These are phyloP conservation scores for Drosophila kohkoa DNA, from an alignment of 1,140 invertebrate genomes.

Conservation along the genomic window DNA sequence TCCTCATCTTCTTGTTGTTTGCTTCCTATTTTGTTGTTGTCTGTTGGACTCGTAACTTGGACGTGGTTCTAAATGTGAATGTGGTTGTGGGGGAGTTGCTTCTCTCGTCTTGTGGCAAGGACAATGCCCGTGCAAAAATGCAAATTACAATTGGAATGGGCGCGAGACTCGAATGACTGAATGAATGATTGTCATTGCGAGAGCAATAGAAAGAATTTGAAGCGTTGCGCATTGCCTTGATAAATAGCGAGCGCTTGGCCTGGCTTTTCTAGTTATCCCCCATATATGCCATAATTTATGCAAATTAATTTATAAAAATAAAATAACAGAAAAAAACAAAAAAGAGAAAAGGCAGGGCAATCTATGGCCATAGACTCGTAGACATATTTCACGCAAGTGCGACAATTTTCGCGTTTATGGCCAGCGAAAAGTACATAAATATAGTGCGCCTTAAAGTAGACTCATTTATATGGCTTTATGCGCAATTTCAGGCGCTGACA, in stretches of 20 bases:
- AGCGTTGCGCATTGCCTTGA: slow-evolving; percentile 48
- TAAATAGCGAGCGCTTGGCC: slow-evolving; percentile 72
- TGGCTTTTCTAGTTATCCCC: slow-evolving; percentile 52
- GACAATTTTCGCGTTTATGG: slow-evolving; percentile 69
- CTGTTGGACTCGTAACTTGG: slow-evolving; percentile 3
- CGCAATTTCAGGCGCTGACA: slow-evolving; percentile 80
- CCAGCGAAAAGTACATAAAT: slow-evolving; percentile 70
- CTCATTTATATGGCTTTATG: slow-evolving; percentile 84
- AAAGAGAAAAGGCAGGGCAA: slow-evolving; percentile 20
- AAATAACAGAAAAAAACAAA: slow-evolving; percentile 19
- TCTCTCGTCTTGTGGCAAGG: slow-evolving; percentile 16
- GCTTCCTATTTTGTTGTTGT: background rate
- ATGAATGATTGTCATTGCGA: slow-evolving; percentile 67
- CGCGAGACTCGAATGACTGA: slow-evolving; percentile 48
- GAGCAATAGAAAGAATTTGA: slow-evolving; percentile 51
- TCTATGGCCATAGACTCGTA: slow-evolving; percentile 30
- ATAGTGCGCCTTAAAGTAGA: slow-evolving; percentile 79
- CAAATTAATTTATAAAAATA: slow-evolving; percentile 77
- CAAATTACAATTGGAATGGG: slow-evolving; percentile 73
- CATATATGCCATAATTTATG: slow-evolving; percentile 81
- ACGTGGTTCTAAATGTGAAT: background rate
- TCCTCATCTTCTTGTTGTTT: slow-evolving; percentile 1
- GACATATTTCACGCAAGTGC: slow-evolving; percentile 74
- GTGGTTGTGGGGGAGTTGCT: slow-evolving; percentile 6
- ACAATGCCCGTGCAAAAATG: slow-evolving; percentile 79